phyloP scores from a whole-genome alignment of 2,888 invertebrate genomes.

The Melieria omissa region DNA sequence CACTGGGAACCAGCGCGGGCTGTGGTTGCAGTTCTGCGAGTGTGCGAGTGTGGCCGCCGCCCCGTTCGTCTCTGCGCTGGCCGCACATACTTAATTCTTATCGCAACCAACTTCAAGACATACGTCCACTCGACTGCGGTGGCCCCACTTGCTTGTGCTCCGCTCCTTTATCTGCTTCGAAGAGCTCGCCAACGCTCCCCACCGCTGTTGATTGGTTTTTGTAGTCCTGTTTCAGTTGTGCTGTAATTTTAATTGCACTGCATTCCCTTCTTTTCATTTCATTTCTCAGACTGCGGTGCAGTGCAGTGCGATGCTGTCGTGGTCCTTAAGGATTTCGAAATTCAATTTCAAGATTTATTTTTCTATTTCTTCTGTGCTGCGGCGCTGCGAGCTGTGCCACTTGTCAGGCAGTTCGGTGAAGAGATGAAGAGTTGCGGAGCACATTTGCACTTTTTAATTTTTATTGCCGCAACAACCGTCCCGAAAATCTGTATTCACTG shows the following conservation, averaged over 20 bases:
- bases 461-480: background rate
- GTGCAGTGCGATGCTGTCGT: background rate
- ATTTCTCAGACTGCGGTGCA: background rate
- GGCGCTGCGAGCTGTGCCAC: too few relatives aligned
- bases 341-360: constrained; percentile 8
- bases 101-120: background rate
- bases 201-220: background rate
- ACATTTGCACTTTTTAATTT: background rate
- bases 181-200: background rate
- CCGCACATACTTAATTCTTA: too few relatives aligned
- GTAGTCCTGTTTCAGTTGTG: background rate
- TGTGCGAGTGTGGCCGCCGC: too few relatives aligned
- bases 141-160: background rate
- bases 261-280: background rate
- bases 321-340: constrained; percentile 12
- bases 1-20: background rate
- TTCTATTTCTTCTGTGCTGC: background rate
- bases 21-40: background rate
- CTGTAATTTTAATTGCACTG: constrained; percentile 21
- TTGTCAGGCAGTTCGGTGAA: background rate
- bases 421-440: background rate
- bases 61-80: too few relatives aligned
- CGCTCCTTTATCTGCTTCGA: too few relatives aligned
- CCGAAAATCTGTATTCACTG: background rate
- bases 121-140: background rate